These are phyloP conservation scores for Cephalotes varians DNA, from an alignment of 2,888 invertebrate genomes.

Conservation along the genomic window DNA sequence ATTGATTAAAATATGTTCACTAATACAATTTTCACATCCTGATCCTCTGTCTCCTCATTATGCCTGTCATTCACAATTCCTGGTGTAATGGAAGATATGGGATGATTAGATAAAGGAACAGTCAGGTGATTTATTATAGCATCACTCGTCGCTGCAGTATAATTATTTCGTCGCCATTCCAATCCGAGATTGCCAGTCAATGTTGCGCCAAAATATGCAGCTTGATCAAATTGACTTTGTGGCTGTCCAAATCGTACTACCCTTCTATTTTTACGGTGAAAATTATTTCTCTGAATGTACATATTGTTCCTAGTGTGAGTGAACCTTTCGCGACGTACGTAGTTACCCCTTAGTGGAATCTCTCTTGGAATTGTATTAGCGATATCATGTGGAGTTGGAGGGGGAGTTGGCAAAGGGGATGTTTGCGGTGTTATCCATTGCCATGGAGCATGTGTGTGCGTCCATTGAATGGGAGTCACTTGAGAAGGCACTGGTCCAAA, in stretches of 20 bases:
- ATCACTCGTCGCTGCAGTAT: slow-evolving; percentile 73
- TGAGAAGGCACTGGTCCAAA: slow-evolving; percentile 81
- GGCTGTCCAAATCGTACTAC: slow-evolving; percentile 78
- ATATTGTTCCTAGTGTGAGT: slow-evolving; percentile 79
- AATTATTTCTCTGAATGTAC: slow-evolving; percentile 81
- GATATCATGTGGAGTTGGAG: slow-evolving; percentile 76
- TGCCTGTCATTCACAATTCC: slow-evolving; percentile 72
- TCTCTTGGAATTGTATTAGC: slow-evolving; percentile 80
- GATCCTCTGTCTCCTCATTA: slow-evolving; percentile 76
- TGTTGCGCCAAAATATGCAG: slow-evolving; percentile 80
- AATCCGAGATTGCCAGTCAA: slow-evolving; percentile 75
- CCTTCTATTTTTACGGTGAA: slow-evolving; percentile 82
- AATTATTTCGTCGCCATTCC: slow-evolving; percentile 82
- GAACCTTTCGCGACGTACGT: slow-evolving; percentile 80
- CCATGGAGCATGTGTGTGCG: slow-evolving; percentile 79
- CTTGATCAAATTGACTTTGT: slow-evolving; percentile 79
- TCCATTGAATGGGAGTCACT: slow-evolving; percentile 80
- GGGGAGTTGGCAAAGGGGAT: slow-evolving; percentile 72
- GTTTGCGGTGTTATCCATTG: slow-evolving; percentile 84
- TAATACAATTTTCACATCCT: slow-evolving; percentile 78
- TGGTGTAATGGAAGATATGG: slow-evolving; percentile 69
- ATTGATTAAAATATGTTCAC: slow-evolving; percentile 55
- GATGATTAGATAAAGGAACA: slow-evolving; percentile 77
- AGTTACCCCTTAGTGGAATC: slow-evolving; percentile 79
- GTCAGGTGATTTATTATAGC: slow-evolving; percentile 79